phyloP scores from a whole-genome alignment of 2,113 vertebrate species.

The Grammomys surdaster region DNA sequence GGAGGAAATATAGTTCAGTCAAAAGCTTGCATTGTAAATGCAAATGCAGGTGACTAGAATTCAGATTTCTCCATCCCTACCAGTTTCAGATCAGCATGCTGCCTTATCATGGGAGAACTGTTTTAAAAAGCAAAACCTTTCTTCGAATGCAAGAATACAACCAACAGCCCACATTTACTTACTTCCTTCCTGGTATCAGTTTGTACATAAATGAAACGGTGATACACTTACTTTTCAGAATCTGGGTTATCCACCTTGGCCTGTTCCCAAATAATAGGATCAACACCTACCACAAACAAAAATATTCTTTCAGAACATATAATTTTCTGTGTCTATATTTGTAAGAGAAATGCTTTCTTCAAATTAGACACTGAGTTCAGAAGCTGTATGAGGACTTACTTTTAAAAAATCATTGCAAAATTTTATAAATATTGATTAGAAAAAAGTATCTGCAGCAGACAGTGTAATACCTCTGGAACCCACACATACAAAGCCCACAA shows the following conservation, averaged over 20 bases:
- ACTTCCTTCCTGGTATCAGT: slow-evolving; percentile 21
- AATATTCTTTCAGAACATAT: slow-evolving; percentile 41
- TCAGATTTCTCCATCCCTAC: background rate
- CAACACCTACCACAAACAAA: slow-evolving; percentile 91
- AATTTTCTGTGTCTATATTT: slow-evolving; percentile 38
- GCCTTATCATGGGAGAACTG: background rate
- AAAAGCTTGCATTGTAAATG: slow-evolving; percentile 53
- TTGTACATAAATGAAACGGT: background rate
- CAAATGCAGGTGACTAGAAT: background rate
- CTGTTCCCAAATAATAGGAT: slow-evolving; percentile 99
- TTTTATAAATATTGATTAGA: slow-evolving; percentile 9
- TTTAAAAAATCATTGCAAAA: background rate
- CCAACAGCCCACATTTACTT: background rate
- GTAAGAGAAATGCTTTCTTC: slow-evolving; percentile 22
- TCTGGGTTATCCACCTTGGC: slow-evolving; percentile 99
- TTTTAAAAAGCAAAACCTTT: background rate
- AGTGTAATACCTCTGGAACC: background rate
- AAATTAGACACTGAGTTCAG: background rate
- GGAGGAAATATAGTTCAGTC: background rate
- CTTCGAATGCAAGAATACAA: background rate
- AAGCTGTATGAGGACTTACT: slow-evolving; percentile 27
- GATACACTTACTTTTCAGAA: slow-evolving; percentile 93
- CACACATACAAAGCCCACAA: slow-evolving; percentile 21
- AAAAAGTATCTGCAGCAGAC: background rate
- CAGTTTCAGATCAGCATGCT: background rate